A percentile compares a stretch with the other conserved stretches of the same genome.
Evolutionary conservation across 1,140 invertebrate genomes (phyloP).

Genomic region (Lepidostoma basale): DNA sequence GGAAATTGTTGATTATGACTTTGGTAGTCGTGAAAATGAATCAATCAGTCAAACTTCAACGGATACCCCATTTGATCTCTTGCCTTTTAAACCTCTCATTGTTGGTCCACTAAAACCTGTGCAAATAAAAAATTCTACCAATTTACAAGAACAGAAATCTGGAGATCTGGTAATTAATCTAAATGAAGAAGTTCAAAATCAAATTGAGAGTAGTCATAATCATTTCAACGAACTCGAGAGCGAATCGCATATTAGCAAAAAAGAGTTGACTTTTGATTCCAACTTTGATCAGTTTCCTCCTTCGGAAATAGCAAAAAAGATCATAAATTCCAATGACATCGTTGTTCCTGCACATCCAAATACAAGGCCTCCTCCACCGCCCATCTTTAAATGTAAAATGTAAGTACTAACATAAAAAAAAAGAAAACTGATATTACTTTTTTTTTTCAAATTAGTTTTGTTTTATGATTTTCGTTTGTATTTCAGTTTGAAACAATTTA

Average conservation of each 20-base stretch:
- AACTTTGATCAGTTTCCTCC: background rate
- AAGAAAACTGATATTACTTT: background rate
- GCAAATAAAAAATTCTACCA: background rate
- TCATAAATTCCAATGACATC: background rate
- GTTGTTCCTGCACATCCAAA: background rate
- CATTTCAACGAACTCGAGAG: background rate
- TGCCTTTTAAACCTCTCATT: conserved; percentile 10
- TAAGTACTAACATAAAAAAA: conserved; percentile 11
- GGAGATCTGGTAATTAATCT: conserved; percentile 2
- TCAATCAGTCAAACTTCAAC: background rate
- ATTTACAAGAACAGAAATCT: background rate
- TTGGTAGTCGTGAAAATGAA: background rate
- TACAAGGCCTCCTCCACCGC: background rate
- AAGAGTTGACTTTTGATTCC: background rate
- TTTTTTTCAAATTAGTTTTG: background rate
- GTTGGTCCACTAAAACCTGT: conserved; percentile 16
- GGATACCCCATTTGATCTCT: conserved; percentile 3
- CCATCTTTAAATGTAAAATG: conserved; percentile 33
- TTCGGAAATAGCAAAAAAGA: background rate
- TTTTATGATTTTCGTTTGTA: conserved; percentile 1
- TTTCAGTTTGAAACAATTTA: conserved; percentile 68
- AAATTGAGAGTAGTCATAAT: background rate
- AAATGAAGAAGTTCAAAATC: background rate
- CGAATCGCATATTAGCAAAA: conserved; percentile 5
- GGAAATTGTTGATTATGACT: background rate